Evolutionary conservation across 2,797 vertebrate species (phyloP).

Genomic region (Aphelocoma californica): DNA sequence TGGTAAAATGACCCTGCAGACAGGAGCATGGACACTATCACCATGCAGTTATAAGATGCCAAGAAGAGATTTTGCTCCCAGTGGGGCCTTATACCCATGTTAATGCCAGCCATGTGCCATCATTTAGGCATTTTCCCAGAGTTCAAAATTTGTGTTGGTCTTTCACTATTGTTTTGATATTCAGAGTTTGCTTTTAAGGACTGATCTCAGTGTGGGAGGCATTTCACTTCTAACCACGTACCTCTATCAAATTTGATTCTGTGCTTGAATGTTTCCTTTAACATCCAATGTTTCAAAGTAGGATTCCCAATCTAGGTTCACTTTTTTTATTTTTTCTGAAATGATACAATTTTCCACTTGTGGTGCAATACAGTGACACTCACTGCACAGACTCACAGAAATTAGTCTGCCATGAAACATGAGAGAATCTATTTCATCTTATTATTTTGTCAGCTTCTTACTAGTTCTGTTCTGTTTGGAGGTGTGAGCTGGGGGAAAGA

Average conservation of each 20-base stretch:
- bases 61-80: not conserved
- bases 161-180: not conserved
- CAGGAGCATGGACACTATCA: not conserved
- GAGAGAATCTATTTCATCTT: not conserved
- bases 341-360: not conserved
- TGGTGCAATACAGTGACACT: not conserved
- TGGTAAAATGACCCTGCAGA: not conserved
- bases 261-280: not conserved
- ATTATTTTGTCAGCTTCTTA: not conserved
- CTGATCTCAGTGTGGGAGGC: not conserved
- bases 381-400: not conserved
- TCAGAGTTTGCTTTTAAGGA: not conserved
- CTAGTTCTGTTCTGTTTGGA: not conserved
- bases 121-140: not conserved
- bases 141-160: not conserved
- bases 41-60: not conserved
- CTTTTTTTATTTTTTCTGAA: not conserved
- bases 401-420: not conserved
- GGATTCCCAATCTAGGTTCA: not conserved
- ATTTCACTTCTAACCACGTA: not conserved
- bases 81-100: not conserved
- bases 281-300: not conserved
- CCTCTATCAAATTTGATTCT: not conserved
- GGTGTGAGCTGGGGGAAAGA: not conserved
- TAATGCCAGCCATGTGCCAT: not conserved